Conservation (phyloP, 1,140 invertebrate species). For the Helicoverpa zea region DNA sequence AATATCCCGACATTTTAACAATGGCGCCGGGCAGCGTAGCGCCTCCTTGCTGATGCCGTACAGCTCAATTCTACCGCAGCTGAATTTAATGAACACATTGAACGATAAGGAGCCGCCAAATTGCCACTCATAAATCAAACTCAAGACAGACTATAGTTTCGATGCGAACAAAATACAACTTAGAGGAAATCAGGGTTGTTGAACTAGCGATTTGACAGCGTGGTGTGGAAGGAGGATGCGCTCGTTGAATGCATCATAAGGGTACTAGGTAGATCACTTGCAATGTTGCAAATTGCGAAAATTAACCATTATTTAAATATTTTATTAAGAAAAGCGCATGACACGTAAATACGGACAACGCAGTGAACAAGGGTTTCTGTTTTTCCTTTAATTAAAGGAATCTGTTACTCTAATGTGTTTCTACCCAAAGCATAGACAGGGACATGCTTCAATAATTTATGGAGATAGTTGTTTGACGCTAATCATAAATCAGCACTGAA, state of each 20-base stretch:
- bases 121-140: conserved; percentile 57
- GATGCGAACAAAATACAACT: conserved; percentile 45
- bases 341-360: too few species aligned
- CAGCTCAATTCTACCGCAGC: conserved; percentile 14
- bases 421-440: too few species aligned
- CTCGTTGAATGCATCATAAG: too few species aligned
- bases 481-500: conserved; percentile 58
- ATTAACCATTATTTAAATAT: too few species aligned
- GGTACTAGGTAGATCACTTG: too few species aligned
- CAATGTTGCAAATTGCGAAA: too few species aligned
- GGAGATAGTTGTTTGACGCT: conserved; percentile 51
- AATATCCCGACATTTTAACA: conserved; percentile 12
- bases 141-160: conserved; percentile 47
- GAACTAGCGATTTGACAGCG: background rate
- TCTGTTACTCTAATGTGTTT: too few species aligned
- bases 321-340: too few species aligned
- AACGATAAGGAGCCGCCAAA: conserved; percentile 57
- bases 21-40: background rate
- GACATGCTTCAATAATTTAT: background rate
- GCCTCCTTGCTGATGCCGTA: background rate
- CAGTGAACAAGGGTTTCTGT: too few species aligned
- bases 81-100: conserved; percentile 51
- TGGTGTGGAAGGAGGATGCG: too few species aligned
- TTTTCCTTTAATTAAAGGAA: too few species aligned
- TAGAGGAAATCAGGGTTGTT: conserved; percentile 40